Percentiles rank a stretch among this genome's conserved stretches.
phyloP scores from a whole-genome alignment of 2,113 vertebrate genomes.

The Zapornia atra region DNA sequence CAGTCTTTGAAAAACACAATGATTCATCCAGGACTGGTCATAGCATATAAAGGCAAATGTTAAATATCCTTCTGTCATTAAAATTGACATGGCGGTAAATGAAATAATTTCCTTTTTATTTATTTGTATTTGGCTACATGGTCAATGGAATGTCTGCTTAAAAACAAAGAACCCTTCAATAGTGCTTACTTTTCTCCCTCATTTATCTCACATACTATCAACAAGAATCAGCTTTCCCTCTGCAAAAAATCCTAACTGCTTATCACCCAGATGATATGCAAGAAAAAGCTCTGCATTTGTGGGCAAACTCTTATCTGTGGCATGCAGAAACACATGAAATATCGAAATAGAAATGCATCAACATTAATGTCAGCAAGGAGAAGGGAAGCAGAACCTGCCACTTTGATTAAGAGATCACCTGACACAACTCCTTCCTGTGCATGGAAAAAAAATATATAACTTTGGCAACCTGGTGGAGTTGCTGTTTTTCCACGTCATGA shows the following conservation, averaged over 20 bases:
- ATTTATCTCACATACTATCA: slow-evolving; percentile 54
- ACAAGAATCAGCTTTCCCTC: slow-evolving; percentile 17
- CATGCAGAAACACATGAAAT: slow-evolving; percentile 45
- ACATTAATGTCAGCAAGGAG: slow-evolving; percentile 5
- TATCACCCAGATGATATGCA: slow-evolving; percentile 30
- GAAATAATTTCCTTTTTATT: background rate
- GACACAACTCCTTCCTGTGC: slow-evolving; percentile 18
- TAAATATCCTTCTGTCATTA: slow-evolving; percentile 36
- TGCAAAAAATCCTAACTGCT: background rate
- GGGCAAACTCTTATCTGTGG: slow-evolving; percentile 51
- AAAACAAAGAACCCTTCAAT: slow-evolving; percentile 53
- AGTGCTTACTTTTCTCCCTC: background rate
- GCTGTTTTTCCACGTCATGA: slow-evolving; percentile 45
- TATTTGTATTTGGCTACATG: slow-evolving; percentile 6
- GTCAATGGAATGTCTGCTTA: slow-evolving; percentile 20
- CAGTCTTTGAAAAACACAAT: background rate
- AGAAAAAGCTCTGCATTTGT: background rate
- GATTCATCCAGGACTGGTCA: slow-evolving; percentile 24
- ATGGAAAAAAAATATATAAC: background rate
- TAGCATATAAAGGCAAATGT: slow-evolving; percentile 26
- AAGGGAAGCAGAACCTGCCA: slow-evolving; percentile 21
- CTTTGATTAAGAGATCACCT: slow-evolving; percentile 45
- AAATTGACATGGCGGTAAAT: slow-evolving; percentile 9
- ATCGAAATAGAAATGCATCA: slow-evolving; percentile 53
- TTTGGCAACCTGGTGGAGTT: background rate